Percentiles rank a stretch among this genome's conserved stretches.
Evolutionary conservation across 2,888 invertebrate genomes (phyloP).

Genomic region (Ceramica pisi): DNA sequence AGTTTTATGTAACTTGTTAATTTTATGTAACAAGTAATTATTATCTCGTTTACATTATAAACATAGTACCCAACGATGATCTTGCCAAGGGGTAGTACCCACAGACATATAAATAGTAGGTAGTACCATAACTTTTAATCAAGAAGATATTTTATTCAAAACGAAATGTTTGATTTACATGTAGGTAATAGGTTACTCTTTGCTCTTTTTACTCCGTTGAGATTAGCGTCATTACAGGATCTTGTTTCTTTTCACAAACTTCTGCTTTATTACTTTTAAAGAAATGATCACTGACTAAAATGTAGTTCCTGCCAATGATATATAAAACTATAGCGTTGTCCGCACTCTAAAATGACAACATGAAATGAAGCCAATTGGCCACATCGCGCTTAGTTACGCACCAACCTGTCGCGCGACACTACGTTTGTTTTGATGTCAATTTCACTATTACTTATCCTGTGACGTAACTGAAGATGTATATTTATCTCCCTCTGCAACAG

Average conservation of each 20-base stretch:
- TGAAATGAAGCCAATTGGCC: too few relatives aligned
- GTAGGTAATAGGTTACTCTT: background rate
- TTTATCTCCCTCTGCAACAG: too few relatives aligned
- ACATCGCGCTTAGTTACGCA: too few relatives aligned
- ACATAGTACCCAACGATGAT: background rate
- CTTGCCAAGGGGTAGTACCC: background rate
- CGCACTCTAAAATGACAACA: too few relatives aligned
- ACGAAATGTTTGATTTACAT: background rate
- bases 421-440: too few relatives aligned
- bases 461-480: too few relatives aligned
- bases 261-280: background rate
- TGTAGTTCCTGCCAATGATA: background rate
- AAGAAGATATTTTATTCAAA: background rate
- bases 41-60: background rate
- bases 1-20: constrained; percentile 49
- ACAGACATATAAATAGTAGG: too few relatives aligned
- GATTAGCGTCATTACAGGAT: background rate
- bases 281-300: background rate
- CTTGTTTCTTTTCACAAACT: background rate
- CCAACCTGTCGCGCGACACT: too few relatives aligned
- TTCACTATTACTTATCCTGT: too few relatives aligned
- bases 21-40: constrained; percentile 53
- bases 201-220: background rate
- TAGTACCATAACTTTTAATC: background rate
- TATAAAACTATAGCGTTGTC: too few relatives aligned